phyloP scores from a whole-genome alignment of 2,797 vertebrate species.

The Phyllotis vaccarum region DNA sequence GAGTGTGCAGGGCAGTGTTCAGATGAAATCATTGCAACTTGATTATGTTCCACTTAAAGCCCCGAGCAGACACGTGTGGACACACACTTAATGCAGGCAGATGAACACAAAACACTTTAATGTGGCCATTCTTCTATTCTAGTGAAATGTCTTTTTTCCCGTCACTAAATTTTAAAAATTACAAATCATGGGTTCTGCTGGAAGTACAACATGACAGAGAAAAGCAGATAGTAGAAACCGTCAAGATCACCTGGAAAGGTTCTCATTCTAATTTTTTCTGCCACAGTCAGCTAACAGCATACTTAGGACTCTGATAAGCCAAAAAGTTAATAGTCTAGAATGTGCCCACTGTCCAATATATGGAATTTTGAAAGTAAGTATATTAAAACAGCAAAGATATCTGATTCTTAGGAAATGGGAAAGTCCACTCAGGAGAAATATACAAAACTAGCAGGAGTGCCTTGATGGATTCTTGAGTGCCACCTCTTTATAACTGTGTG shows the following conservation, averaged over 20 bases:
- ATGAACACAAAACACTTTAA: background rate
- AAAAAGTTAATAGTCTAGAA: conserved; percentile 76
- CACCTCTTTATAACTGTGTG: no score
- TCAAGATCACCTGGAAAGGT: conserved; percentile 67
- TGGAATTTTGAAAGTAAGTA: conserved; percentile 80
- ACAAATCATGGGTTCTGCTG: background rate
- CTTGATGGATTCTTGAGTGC: no score
- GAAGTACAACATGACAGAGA: conserved; percentile 4
- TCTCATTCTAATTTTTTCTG: background rate
- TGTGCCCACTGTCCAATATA: conserved; percentile 74
- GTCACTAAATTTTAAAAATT: conserved; percentile 25
- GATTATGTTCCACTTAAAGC: background rate
- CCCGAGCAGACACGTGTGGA: background rate
- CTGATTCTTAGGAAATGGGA: no score
- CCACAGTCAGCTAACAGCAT: conserved; percentile 58
- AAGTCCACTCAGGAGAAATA: no score
- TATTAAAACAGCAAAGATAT: conserved; percentile 34
- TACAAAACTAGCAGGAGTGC: no score
- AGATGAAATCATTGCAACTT: conserved; percentile 18
- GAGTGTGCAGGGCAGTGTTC: no score
- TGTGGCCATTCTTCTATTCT: background rate
- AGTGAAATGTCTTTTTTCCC: background rate
- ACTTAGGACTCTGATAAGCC: conserved; percentile 75
- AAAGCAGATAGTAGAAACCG: conserved; percentile 64
- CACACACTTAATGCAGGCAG: background rate